These are phyloP conservation scores for Psix sp. DNA, from an alignment of 1,140 invertebrate species.

Conservation along the genomic window DNA sequence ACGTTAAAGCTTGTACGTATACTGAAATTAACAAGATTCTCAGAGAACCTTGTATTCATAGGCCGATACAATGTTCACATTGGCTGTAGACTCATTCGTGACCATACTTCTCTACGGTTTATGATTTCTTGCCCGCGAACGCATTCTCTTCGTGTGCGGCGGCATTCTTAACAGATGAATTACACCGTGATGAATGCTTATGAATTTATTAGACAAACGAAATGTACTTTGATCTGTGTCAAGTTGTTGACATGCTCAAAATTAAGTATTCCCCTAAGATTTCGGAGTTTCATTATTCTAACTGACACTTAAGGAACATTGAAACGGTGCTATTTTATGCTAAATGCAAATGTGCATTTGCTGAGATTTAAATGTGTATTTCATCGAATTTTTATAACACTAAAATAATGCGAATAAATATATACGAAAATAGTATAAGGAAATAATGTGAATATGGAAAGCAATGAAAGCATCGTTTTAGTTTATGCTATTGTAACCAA, in stretches of 20 bases:
- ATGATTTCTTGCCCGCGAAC: constrained; percentile 50
- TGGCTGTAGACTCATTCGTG: constrained; percentile 31
- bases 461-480: constrained; percentile 34
- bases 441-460: constrained; percentile 29
- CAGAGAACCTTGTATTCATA: constrained; percentile 49
- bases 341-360: too few relatives aligned
- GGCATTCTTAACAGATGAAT: constrained; percentile 40
- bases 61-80: constrained; percentile 27
- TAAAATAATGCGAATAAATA: not conserved
- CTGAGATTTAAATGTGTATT: too few relatives aligned
- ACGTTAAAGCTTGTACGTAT: too few relatives aligned
- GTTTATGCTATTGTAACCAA: constrained; percentile 55
- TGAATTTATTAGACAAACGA: constrained; percentile 49
- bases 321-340: too few relatives aligned
- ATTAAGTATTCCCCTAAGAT: too few relatives aligned
- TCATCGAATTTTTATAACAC: not conserved
- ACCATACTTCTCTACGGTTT: constrained; percentile 45
- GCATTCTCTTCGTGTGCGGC: constrained; percentile 54
- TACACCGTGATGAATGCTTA: constrained; percentile 54
- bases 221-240: constrained; percentile 16
- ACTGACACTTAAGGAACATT: too few relatives aligned
- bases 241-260: too few relatives aligned
- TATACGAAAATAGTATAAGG: constrained; percentile 1
- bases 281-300: too few relatives aligned
- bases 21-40: too few relatives aligned